Evolutionary conservation across 1,140 invertebrate genomes (phyloP), one percentile per base, ranked within the genome.

Genomic region (Drosophila obscura): DNA sequence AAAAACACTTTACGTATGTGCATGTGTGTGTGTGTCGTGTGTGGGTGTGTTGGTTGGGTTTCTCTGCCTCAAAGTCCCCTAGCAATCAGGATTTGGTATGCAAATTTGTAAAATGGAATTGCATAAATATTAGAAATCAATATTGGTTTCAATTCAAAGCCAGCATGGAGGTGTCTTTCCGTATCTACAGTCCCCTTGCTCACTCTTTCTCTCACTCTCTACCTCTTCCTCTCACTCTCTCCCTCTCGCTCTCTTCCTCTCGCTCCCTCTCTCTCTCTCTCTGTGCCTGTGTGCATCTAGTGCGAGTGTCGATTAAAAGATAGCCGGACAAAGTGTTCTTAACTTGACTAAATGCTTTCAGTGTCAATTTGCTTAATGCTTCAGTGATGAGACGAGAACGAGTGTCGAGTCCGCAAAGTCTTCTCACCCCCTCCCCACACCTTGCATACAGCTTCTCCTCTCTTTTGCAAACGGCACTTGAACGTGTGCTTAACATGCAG

Each of bases 81-180:
- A 87, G 84, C 83, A 87, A 87, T 87, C 83, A 87, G 83, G 77
- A 87, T 87, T 87, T 77, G 71, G 75, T 79, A 87, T 87, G 83
- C 83, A 87, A 87, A 87, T 87, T 87, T 87, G 79, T 77, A 79
- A 87, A 87, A 87, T 87, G 83, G 72, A 88, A 88, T 87, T 87
- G 83, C 83, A 87, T 87, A 87, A 87, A 87, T 87, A 87, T 87
- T 83, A 88, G 79, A 87, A 87, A 87, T 87, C 83, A 87, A 87
- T 87, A 87, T 87, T 83, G 77, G 71, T 52, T 61, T 61, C 66
- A 41, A 63, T 58, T 28, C 35, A 13, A 39, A 39, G 35, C 35
- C 35, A 39, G 35, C 35, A 13, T 1, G 5, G 11, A 39, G 35
- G 35, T 39, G 35, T 39, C 35, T 13, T 39, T 13, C 4, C 35